These are phyloP conservation scores for Tethea ocularis DNA, from an alignment of 2,888 invertebrate species.

Conservation along the genomic window DNA sequence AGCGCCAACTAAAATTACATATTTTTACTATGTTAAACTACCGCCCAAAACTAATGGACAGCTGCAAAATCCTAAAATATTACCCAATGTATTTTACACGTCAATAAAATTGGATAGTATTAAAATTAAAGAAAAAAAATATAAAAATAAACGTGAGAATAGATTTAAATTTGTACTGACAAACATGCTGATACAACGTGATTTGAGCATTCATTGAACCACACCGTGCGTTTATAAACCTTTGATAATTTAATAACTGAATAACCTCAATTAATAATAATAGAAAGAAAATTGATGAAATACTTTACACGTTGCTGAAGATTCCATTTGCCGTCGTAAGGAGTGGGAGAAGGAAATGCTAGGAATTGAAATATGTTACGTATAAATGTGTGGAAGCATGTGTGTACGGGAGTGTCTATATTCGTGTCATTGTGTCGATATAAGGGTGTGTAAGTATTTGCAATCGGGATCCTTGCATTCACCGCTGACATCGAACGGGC, in stretches of 20 bases:
- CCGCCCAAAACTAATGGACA: background rate
- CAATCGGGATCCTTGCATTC: constrained; percentile 79
- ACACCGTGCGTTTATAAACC: constrained; percentile 8
- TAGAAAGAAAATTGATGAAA: constrained; percentile 41
- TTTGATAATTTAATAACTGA: constrained; percentile 9
- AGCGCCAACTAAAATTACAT: constrained; percentile 70
- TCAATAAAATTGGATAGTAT: background rate
- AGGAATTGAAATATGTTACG: constrained; percentile 25
- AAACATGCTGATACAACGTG: background rate
- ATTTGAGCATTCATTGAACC: background rate
- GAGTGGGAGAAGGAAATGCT: constrained; percentile 30
- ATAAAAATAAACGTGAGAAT: background rate
- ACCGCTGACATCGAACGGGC: constrained; percentile 78
- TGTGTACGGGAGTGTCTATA: constrained; percentile 34
- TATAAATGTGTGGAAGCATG: constrained; percentile 34
- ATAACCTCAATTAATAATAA: constrained; percentile 20
- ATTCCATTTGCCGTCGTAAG: constrained; percentile 52
- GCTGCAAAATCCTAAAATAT: background rate
- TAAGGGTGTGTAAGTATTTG: constrained; percentile 76
- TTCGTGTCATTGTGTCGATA: constrained; percentile 60
- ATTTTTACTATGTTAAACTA: constrained; percentile 20
- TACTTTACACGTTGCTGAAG: constrained; percentile 76
- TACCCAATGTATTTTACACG: background rate
- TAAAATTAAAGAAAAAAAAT: background rate
- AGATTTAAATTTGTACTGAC: background rate